Base-by-base conservation (phyloP, 2,113 vertebrate species). In the Boulengeromyrus knoepffleri region DNA sequence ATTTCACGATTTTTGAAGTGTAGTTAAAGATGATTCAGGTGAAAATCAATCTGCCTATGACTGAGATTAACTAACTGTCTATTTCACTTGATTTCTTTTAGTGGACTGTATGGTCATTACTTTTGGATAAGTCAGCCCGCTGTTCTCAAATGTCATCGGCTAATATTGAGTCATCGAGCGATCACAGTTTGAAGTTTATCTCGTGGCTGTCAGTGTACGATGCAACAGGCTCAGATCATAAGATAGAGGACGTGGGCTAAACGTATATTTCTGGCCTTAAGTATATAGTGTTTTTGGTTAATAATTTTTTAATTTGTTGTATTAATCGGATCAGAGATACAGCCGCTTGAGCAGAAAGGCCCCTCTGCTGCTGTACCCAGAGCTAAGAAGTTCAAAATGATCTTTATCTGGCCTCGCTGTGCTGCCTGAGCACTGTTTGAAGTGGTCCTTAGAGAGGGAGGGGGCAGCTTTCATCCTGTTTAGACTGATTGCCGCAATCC, bases 401-500 rank as follows among this genome's bases (percentile, higher is more conserved):
- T 85, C 42, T 85, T 46, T 24, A 12, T 45, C 24, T n/a, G 58
- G 46, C 39, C 46, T 88, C 24, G 12, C 53, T 19, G 45, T 19
- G 24, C n/a, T 13, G 45, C 15, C 42, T 45, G 21, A 31, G 21
- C 62, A 4, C 12, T 8, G 62, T 45, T 70, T 36, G 58, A 88
- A 88, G 58, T 70, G 13, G 27, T 50, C 36, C 36, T 80, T 3
- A 39, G 74, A 77, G 36, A 80, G 45, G 88, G 74, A 56, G n/a
- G 88, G 77, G 36, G 31, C 27, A 56, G 45, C 70, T 53, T 89
- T 56, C 74, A 45, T 56, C 21, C 31, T 56, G 31, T 52, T 19
- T 52, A 83, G 62, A 89, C 36, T 89, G 88, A 89, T 89, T 47
- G 66, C 70, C 15, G 31, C 70, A 84, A 89, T 89, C 31, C 27